Base-by-base conservation (phyloP, 2,888 invertebrate species). In the Nezara viridula region DNA sequence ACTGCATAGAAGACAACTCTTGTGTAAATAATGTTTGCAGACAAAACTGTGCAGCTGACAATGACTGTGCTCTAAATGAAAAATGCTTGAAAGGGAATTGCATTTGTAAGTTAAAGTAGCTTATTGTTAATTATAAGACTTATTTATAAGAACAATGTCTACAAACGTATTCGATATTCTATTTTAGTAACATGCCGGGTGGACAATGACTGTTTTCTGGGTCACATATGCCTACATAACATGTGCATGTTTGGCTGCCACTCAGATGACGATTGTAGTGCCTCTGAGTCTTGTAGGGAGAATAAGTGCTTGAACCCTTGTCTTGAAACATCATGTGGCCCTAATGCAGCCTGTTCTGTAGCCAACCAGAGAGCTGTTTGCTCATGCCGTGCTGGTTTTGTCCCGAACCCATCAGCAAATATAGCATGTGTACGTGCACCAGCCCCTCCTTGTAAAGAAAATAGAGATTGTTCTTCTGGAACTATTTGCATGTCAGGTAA, bases 161-260 rank as follows among this genome's bases (percentile, higher is more conserved):
- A 49, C n/a, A 86, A 55, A 52, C n/a, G 32, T 85, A 86, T 77
- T 47, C 86, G 27, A 88, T 47, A 73, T 88, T 27, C 47, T 49
- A 89, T 89, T 89, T 92, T 92, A 95, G 95, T 98, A 90, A 98
- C 98, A 6, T 98, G 98, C 92, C 95, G 97, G 86, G 96, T 97
- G 1, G 98, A 98, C 92, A 97, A 98, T 92, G 98, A 98, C 92
- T 98, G 98, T 92, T 98, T 98, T 95, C 94, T 98, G 90, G 98
- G 98, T 0, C 97, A 98, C 92, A 97, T 98, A 91, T 98, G 98
- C 92, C 93, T 97, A 89, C 95, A 95, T 92, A 97, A 97, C 92
- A 96, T 96, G 93, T 98, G 98, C 92, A 95, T 96, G 90, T 96
- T 96, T 91, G 98, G 98, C 66, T 98, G 98, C 92, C 96, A 97